phyloP scores from a whole-genome alignment of 1,140 invertebrate species.

The Drosophila parabipectinata region DNA sequence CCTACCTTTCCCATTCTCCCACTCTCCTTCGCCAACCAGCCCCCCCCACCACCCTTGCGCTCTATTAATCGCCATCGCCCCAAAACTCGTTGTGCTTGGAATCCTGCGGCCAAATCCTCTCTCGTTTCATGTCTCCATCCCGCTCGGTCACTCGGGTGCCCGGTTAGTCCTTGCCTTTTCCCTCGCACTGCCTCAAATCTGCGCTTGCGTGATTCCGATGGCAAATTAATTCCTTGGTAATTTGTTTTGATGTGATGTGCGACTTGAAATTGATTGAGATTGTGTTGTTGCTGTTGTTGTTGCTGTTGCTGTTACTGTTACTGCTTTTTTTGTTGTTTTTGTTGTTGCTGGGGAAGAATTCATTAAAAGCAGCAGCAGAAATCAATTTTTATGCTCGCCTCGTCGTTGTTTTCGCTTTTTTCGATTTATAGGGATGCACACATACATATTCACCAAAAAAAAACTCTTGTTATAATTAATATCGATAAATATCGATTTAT shows the following conservation, averaged over 20 bases:
- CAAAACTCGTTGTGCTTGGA: constrained; percentile 53
- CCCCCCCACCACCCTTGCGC: constrained; percentile 15
- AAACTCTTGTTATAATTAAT: not conserved
- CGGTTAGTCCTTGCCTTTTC: constrained; percentile 15
- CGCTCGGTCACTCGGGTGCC: constrained; percentile 2
- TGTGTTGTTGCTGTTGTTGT: constrained; percentile 78
- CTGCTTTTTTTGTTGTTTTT: constrained; percentile 13
- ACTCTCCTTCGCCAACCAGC: too few relatives aligned
- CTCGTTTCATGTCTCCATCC: constrained; percentile 1
- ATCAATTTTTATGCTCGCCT: constrained; percentile 75
- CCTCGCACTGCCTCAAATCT: constrained; percentile 41
- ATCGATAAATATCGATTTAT: not conserved
- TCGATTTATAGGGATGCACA: constrained; percentile 5
- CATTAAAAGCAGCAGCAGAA: constrained; percentile 79
- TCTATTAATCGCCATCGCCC: constrained; percentile 73
- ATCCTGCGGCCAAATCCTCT: constrained; percentile 27
- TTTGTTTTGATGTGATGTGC: constrained; percentile 83
- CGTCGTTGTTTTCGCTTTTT: constrained; percentile 27
- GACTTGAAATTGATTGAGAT: constrained; percentile 83
- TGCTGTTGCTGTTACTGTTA: constrained; percentile 47
- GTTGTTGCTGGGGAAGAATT: constrained; percentile 47
- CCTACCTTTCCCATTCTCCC: constrained; percentile 30
- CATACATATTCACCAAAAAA: not conserved
- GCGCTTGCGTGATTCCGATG: constrained; percentile 83
- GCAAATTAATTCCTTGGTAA: constrained; percentile 83